Evolutionary conservation across 2,888 invertebrate species (phyloP).

Genomic region (Notocelia uddmanniana): DNA sequence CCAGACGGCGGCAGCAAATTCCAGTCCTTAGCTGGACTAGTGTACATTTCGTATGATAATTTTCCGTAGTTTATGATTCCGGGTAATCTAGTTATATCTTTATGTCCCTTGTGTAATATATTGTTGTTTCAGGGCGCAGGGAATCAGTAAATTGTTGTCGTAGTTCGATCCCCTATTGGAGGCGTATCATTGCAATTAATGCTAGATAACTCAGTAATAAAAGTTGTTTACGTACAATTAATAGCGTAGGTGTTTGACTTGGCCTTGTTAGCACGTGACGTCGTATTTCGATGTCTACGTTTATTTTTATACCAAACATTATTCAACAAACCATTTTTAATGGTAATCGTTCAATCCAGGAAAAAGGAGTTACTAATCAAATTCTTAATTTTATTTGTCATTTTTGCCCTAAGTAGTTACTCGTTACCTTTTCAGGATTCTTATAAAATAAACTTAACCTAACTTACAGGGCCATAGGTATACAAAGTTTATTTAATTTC

Average conservation of each 20-base stretch:
- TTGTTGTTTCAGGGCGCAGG: background rate
- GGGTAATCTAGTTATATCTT: background rate
- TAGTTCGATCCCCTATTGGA: background rate
- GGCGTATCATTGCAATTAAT: background rate
- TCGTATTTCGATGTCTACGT: background rate
- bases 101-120: background rate
- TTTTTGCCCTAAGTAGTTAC: too few species aligned
- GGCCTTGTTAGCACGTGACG: slow-evolving; percentile 18
- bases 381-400: too few species aligned
- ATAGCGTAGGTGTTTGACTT: slow-evolving; percentile 17
- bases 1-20: too few species aligned
- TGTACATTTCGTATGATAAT: background rate
- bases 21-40: too few species aligned
- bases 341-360: too few species aligned
- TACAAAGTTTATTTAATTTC: too few species aligned
- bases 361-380: too few species aligned
- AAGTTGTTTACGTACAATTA: slow-evolving; percentile 16
- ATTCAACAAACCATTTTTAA: slow-evolving; percentile 2
- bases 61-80: slow-evolving; percentile 1
- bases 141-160: background rate
- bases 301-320: slow-evolving; percentile 1
- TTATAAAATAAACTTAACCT: too few species aligned
- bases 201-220: slow-evolving; percentile 14
- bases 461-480: too few species aligned
- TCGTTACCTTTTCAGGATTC: too few species aligned